Base-by-base conservation (phyloP, 1,140 invertebrate species). In the Euschistus heros region DNA sequence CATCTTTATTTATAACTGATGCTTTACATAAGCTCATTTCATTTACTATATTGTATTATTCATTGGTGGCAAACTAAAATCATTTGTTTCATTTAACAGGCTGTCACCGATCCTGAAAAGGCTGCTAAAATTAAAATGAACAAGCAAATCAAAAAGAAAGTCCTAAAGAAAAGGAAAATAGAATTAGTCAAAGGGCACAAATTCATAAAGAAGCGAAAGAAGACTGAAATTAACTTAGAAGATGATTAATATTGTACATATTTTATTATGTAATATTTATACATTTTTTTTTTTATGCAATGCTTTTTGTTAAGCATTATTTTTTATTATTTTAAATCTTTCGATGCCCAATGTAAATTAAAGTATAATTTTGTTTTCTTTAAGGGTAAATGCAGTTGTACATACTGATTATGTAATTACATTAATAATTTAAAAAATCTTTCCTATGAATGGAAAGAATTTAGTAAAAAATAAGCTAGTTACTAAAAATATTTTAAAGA, bases 81-180 rank as follows among this genome's bases (percentile, higher is more conserved):
- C 62, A 22, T 50, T 54, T 18, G 46, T 60, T 54, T 67, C 68
- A 65, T 75, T 30, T 75, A 78, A 8, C 78, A 87, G 78, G 77
- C 84, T 74, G 82, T 92, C 0, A 83, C 82, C 0, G 81, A 91
- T 77, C 89, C 89, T 26, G 86, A 89, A 70, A 77, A 81, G 67
- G 85, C 85, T 30, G 88, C 87, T 0, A 86, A 86, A 72, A 83
- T 84, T 72, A 90, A 88, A 77, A 81, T 91, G 6, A 83, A 83
- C 57, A 81, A 84, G 66, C 84, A 90, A 69, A 80, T 85, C 66
- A 87, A 84, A 71, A 91, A 91, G 70, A 87, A 86, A 71, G 82
- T 84, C 65, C 76, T 83, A 0, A 89, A 85, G 71, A 90, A 89
- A 70, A 75, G 82, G 47, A 87, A 85, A 75, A 74, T 86, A 22